Evolutionary conservation across 1,140 invertebrate species (phyloP).

Genomic region (Drosophila sp.): DNA sequence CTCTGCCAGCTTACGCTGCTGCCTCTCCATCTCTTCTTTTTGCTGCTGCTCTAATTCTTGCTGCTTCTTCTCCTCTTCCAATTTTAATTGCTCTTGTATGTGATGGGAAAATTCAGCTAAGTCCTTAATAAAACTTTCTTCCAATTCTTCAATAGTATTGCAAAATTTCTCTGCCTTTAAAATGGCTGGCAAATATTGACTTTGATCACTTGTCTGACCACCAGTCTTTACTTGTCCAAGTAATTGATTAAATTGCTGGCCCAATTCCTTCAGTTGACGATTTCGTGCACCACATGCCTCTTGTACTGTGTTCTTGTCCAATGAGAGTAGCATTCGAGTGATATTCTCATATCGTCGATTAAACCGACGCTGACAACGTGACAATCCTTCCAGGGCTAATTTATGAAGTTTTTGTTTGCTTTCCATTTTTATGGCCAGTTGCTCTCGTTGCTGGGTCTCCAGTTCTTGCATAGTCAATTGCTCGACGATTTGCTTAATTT

Average conservation of each 20-base stretch:
- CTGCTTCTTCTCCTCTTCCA: slow-evolving; percentile 32
- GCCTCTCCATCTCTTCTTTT: slow-evolving; percentile 20
- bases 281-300: slow-evolving; percentile 57
- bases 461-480: slow-evolving; percentile 49
- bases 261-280: slow-evolving; percentile 61
- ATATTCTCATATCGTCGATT: slow-evolving; percentile 62
- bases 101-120: slow-evolving; percentile 46
- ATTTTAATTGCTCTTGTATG: slow-evolving; percentile 43
- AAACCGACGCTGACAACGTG: slow-evolving; percentile 65
- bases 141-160: slow-evolving; percentile 41
- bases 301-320: slow-evolving; percentile 64
- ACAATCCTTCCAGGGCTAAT: slow-evolving; percentile 61
- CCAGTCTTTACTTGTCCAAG: slow-evolving; percentile 51
- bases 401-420: slow-evolving; percentile 63
- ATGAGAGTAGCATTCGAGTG: slow-evolving; percentile 50
- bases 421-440: slow-evolving; percentile 34
- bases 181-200: slow-evolving; percentile 45
- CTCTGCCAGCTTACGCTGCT: slow-evolving; percentile 8
- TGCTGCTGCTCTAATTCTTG: slow-evolving; percentile 36
- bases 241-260: slow-evolving; percentile 64
- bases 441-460: slow-evolving; percentile 52
- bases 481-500: slow-evolving; percentile 52
- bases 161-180: slow-evolving; percentile 66
- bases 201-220: slow-evolving; percentile 31
- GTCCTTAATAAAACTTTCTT: slow-evolving; percentile 48